Percentiles rank a stretch among this genome's conserved stretches.
These are phyloP conservation scores for Emmelina monodactyla DNA, from an alignment of 2,888 invertebrate genomes.

Conservation along the genomic window DNA sequence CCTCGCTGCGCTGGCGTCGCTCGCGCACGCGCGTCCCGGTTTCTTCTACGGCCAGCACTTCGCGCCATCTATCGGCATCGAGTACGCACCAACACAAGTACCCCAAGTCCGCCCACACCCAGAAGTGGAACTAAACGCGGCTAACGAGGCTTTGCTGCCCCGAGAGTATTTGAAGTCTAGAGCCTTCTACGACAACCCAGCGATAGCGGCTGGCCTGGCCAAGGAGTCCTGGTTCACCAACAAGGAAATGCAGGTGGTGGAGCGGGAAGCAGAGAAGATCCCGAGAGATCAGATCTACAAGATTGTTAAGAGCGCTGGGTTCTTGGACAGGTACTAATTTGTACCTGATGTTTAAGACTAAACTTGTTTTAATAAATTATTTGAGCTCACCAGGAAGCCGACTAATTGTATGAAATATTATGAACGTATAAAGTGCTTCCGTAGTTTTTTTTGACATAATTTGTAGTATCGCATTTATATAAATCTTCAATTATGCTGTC, in stretches of 20 bases:
- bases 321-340: constrained; percentile 51
- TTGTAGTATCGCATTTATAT: constrained; percentile 10
- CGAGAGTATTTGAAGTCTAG: constrained; percentile 70
- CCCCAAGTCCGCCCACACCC: constrained; percentile 67
- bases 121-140: constrained; percentile 75
- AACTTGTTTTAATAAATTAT: too few relatives aligned
- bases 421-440: too few relatives aligned
- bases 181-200: constrained; percentile 79
- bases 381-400: too few relatives aligned
- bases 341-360: too few relatives aligned
- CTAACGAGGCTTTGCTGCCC: constrained; percentile 76
- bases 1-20: constrained; percentile 40
- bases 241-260: constrained; percentile 79
- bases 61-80: constrained; percentile 45
- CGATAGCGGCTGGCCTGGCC: constrained; percentile 75
- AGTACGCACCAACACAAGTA: constrained; percentile 44
- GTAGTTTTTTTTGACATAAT: constrained; percentile 11
- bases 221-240: constrained; percentile 80
- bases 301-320: constrained; percentile 77
- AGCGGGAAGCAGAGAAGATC: constrained; percentile 83
- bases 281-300: constrained; percentile 78
- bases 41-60: constrained; percentile 51
- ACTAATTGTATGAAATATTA: too few relatives aligned
- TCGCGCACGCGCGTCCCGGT: constrained; percentile 51
- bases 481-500: too few relatives aligned